phyloP scores from a whole-genome alignment of 2,113 vertebrate genomes.

The Dasypus novemcinctus region DNA sequence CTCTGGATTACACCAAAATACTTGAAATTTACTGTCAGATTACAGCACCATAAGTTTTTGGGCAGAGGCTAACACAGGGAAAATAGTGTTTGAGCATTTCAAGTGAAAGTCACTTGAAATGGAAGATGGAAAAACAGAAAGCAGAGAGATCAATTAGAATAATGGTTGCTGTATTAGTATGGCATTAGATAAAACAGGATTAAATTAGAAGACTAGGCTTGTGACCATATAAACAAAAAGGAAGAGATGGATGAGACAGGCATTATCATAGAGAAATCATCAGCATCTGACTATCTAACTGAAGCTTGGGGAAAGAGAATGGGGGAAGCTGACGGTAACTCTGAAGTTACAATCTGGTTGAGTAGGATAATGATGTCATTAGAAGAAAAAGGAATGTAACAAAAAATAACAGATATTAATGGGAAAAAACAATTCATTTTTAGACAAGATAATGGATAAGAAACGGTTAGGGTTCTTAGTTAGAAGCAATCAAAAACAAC shows the following conservation, averaged over 20 bases:
- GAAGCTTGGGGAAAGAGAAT: neutral
- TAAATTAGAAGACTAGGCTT: neutral
- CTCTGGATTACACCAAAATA: neutral
- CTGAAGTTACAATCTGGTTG: neutral
- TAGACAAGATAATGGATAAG: neutral
- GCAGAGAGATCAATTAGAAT: neutral
- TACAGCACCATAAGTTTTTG: neutral
- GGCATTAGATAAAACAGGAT: neutral
- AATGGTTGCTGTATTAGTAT: neutral
- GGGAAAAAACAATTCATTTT: neutral
- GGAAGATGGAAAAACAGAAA: neutral
- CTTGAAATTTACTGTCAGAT: neutral
- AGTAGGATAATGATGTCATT: neutral
- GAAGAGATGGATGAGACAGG: neutral
- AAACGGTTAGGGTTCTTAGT: conserved; percentile 1
- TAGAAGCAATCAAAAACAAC: neutral
- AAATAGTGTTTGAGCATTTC: neutral
- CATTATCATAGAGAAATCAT: neutral
- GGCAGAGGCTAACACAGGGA: neutral
- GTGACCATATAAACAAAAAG: neutral
- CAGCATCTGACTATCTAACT: neutral
- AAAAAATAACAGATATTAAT: neutral
- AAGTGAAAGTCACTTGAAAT: neutral
- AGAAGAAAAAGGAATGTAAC: neutral
- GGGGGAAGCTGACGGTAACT: neutral